Conservation (phyloP, 2,888 invertebrate genomes). For the Thalpophila matura region DNA sequence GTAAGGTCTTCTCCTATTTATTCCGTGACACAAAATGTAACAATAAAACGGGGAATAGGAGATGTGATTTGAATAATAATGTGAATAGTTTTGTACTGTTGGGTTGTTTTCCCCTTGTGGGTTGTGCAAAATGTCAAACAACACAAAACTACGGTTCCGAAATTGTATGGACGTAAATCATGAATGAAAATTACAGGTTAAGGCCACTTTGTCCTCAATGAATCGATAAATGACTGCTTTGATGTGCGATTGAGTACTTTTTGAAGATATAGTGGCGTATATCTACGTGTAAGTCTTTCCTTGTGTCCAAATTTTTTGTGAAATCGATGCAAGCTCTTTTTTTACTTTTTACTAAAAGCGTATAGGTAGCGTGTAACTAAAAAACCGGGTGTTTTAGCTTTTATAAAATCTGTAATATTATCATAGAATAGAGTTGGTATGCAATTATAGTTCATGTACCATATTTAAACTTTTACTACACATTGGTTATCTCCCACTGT, state of each 20-base stretch:
- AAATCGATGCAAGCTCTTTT: no score
- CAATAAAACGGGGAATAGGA: conserved; percentile 36
- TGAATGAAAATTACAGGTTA: background rate
- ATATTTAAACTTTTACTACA: no score
- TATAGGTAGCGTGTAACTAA: no score
- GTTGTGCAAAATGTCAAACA: background rate
- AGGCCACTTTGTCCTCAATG: conserved; percentile 1
- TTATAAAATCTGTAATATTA: no score
- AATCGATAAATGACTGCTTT: conserved; percentile 9
- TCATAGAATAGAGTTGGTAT: no score
- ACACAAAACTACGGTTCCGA: background rate
- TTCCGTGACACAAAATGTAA: conserved; percentile 41
- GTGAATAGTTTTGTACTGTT: conserved; percentile 25
- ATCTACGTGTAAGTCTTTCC: background rate
- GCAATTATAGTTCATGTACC: no score
- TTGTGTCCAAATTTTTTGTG: no score
- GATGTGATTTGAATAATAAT: conserved; percentile 57
- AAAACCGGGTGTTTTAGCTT: no score
- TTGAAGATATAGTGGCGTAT: background rate
- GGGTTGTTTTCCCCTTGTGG: background rate
- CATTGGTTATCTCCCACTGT: no score
- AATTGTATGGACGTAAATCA: background rate
- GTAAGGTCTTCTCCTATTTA: conserved; percentile 20
- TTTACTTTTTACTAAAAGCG: no score
- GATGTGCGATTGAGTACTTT: conserved; percentile 15